A percentile compares a stretch with the other conserved stretches of the same genome.
Conservation (phyloP, 37 sponge, comb jelly and placozoan genomes). For the Lycopodina hypogea region DNA sequence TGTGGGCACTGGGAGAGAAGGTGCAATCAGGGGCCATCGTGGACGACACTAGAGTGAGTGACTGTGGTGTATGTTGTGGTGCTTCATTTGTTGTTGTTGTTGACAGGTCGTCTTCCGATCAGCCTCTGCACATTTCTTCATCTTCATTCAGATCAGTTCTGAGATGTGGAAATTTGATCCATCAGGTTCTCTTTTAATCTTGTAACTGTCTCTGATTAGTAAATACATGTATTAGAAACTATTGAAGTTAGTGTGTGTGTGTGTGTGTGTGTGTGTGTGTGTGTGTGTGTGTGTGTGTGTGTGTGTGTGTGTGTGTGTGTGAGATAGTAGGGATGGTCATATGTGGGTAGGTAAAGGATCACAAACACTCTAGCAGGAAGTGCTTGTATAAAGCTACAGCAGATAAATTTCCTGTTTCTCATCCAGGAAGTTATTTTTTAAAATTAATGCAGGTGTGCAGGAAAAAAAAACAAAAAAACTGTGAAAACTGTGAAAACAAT, state of each 20-base stretch:
- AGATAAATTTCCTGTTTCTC: too few species aligned
- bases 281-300: too few species aligned
- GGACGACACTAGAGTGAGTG: constrained; percentile 45
- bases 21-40: constrained; percentile 45
- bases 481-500: too few species aligned
- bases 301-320: too few species aligned
- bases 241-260: too few species aligned
- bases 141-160: constrained; percentile 80
- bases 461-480: too few species aligned
- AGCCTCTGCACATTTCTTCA: constrained; percentile 63
- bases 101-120: constrained; percentile 77
- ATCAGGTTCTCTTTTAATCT: constrained; percentile 15
- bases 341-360: too few species aligned
- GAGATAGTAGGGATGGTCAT: too few species aligned
- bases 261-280: background rate
- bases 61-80: background rate
- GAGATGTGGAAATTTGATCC: constrained; percentile 94
- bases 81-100: background rate
- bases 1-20: constrained; percentile 52
- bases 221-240: background rate
- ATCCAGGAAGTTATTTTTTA: too few species aligned
- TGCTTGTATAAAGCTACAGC: too few species aligned
- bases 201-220: background rate
- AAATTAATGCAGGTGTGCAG: too few species aligned
- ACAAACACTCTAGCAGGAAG: too few species aligned